Evolutionary conservation across 92 coral and sea anemone genomes (phyloP), one percentile per base, ranked within the genome.

Genomic region (Porites evermanni): DNA sequence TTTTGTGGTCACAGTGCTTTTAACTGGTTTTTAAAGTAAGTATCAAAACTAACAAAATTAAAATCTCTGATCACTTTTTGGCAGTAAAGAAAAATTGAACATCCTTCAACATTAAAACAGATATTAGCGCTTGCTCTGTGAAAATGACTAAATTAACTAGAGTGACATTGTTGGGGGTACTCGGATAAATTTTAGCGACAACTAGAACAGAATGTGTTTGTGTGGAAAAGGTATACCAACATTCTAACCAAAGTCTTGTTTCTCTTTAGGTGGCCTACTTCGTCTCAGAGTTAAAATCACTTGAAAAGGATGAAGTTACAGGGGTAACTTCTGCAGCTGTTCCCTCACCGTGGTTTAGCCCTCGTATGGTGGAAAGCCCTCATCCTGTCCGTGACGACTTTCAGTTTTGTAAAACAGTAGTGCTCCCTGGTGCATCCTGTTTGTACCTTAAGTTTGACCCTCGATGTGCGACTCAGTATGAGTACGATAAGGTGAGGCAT

Each of bases 401-500:
- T 88, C 94, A 91, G 76, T 79, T 84, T 44, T 75, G 89, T 80
- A 89, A 87, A 80, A 96, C 98, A 19, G 89, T 94, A 24, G 85
- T 90, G 59, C 65, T 94, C 12, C 92, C 92, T 32, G 95, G 98
- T 7, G 98, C 98, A 0, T 87, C 90, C 14, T 87, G 93, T 26
- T 80, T 96, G 86, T 96, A 89, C 76, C 80, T 96, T 51, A 87
- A 88, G 82, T 96, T 96, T 84, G 98, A 96, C 78, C 90, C 92
- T 24, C 90, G 98, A 66, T 94, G 98, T 73, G 98, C 98, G 29
- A 96, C 98, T 11, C 98, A 96, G 76, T 96, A 94, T 63, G 98
- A 94, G 24, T 96, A 96, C 79, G 98, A 96, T 84, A 96, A 96
- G 98, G 98, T 96, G 79, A 67, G 79, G 21, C 6, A 47, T 12